These are phyloP conservation scores for Plotosus lineatus DNA, from an alignment of 2,113 vertebrate genomes.

Conservation along the genomic window DNA sequence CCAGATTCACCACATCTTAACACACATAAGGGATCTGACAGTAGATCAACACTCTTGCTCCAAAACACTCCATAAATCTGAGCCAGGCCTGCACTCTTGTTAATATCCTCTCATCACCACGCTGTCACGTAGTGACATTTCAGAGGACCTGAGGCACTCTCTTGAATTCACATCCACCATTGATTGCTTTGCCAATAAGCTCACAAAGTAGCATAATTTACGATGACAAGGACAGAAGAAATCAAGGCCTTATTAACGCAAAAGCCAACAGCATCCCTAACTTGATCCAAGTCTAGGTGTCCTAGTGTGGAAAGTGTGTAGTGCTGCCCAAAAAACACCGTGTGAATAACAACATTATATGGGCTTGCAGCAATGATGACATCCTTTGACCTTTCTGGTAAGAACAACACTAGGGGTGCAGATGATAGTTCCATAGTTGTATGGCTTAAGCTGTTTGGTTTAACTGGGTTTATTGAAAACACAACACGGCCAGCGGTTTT, in stretches of 20 bases:
- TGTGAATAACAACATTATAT: not conserved
- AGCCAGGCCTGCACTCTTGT: slow-evolving; percentile 42
- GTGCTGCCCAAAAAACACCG: not conserved
- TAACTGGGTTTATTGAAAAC: not conserved
- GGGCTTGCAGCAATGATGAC: no score
- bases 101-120: slow-evolving; percentile 51
- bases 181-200: slow-evolving; percentile 60
- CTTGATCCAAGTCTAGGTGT: not conserved
- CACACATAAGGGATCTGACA: slow-evolving; percentile 6
- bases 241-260: slow-evolving; percentile 39
- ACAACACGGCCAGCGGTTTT: not conserved
- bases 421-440: not conserved
- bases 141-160: slow-evolving; percentile 34
- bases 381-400: not conserved
- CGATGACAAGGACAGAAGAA: slow-evolving; percentile 53
- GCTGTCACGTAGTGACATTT: slow-evolving; percentile 53
- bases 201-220: slow-evolving; percentile 57
- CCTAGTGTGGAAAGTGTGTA: not conserved
- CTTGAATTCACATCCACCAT: slow-evolving; percentile 51
- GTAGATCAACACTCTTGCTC: slow-evolving; percentile 5
- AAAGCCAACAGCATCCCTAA: not conserved
- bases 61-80: slow-evolving; percentile 30
- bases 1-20: not conserved
- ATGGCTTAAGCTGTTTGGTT: not conserved
- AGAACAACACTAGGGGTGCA: not conserved